Conservation (phyloP, 2,888 invertebrate species). For the Tetragnatha montana region DNA sequence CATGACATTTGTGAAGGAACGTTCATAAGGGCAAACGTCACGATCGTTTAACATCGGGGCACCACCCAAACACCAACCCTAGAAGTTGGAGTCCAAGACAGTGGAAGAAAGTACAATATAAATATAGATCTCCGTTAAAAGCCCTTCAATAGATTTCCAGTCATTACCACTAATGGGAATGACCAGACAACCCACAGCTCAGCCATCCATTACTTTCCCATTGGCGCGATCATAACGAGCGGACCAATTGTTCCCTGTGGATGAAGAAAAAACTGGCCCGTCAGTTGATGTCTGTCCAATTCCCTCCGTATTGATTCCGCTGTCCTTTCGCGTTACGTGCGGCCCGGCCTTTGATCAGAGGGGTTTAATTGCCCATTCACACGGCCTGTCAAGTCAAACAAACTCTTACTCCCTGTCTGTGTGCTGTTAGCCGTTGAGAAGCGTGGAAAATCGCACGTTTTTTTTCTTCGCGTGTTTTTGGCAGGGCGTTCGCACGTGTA, state of each 20-base stretch:
- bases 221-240: not conserved
- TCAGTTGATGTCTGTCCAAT: conserved; percentile 7
- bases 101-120: too few species aligned
- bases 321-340: conserved; percentile 39
- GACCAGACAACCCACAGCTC: too few species aligned
- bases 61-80: too few species aligned
- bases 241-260: not conserved
- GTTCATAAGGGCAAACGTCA: too few species aligned
- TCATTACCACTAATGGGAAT: too few species aligned
- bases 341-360: conserved; percentile 39
- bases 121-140: too few species aligned
- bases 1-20: too few species aligned
- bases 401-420: conserved; percentile 9
- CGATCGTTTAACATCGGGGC: too few species aligned
- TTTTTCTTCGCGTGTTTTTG: too few species aligned
- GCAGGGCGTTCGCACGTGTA: not conserved
- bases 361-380: conserved; percentile 46
- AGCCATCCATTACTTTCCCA: not conserved
- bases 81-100: too few species aligned
- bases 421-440: conserved; percentile 22
- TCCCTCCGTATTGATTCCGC: conserved; percentile 15
- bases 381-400: conserved; percentile 43
- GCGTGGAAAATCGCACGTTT: conserved; percentile 16
- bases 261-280: not conserved
- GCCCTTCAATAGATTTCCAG: too few species aligned